A percentile compares a stretch with the other conserved stretches of the same genome.
Conservation (phyloP, 2,113 vertebrate species). For the Arvicanthis niloticus region DNA sequence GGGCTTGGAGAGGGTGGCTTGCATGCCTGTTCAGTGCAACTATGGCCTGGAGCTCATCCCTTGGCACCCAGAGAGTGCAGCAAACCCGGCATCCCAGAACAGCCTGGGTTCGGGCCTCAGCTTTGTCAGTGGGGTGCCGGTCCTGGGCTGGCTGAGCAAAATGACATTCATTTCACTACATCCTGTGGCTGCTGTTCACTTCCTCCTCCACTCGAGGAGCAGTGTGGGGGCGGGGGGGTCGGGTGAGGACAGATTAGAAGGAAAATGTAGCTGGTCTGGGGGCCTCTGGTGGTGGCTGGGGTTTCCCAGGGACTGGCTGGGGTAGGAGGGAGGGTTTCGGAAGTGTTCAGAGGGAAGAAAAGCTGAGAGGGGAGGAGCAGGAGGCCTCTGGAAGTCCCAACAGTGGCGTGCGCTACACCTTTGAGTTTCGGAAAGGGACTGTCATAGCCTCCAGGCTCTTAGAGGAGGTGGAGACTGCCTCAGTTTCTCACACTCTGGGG, state of each 20-base stretch:
- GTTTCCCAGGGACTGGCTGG: conserved; percentile 75
- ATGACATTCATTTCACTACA: conserved; percentile 80
- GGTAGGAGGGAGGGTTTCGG: conserved; percentile 67
- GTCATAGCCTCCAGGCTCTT: background rate
- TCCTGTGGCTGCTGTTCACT: conserved; percentile 78
- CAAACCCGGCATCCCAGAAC: background rate
- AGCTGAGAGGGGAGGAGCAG: conserved; percentile 50
- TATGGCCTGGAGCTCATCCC: background rate
- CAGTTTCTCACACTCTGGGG: background rate
- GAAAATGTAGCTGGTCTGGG: conserved; percentile 71
- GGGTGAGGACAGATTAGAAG: conserved; percentile 62
- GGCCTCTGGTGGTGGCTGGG: conserved; percentile 65
- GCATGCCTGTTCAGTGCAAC: background rate
- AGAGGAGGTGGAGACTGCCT: background rate
- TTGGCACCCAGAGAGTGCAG: background rate
- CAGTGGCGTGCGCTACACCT: background rate
- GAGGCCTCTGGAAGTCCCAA: conserved; percentile 63
- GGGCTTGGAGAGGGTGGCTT: background rate
- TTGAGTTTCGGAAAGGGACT: background rate
- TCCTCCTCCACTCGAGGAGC: conserved; percentile 78
- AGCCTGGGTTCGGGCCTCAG: background rate
- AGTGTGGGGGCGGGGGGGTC: conserved; percentile 61
- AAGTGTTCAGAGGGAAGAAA: conserved; percentile 72
- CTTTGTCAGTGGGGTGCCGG: background rate
- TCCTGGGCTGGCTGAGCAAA: conserved; percentile 15